Base-by-base conservation (phyloP, 1,140 invertebrate genomes). In the Drosophila grimshawi region DNA sequence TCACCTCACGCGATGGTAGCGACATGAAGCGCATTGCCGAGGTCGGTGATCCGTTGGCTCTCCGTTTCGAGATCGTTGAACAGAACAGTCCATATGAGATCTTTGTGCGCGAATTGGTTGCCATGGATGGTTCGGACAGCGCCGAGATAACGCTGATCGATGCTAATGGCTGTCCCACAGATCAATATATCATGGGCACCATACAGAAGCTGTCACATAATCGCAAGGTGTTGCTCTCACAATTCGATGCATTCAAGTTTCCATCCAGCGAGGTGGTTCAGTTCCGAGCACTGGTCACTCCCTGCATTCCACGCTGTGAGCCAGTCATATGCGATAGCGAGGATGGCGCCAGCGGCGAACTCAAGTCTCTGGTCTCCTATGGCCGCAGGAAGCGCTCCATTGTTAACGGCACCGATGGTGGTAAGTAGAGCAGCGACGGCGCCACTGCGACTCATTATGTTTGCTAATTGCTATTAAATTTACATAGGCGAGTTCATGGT, bases 201-300 rank as follows among this genome's bases (percentile, higher is more conserved):
- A 94, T 98, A 60, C 96, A 96, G 93, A 97, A 98, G 93, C 96
- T 97, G 33, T 93, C 95, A 30, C 94, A 94, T 73, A 95, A 95
- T 65, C 95, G 95, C 92, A 97, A 97, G 74, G 81, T 92, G 66
- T 94, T 98, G n/a, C 93, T 97, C 48, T 97, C 97, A 1, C 96
- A 97, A 92, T 98, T 98, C 93, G 97, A 98, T 91, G 97, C 97
- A n/a, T 98, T 98, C 95, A 98, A 98, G 91, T 98, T 98, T 94
- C 97, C 97, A 1, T 97, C 97, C 33, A 98, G 97, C 1, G 97
- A 98, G 92, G 95, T 98, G 41, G 97, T 98, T 0, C 97, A 98
- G 92, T 98, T 98, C 95, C 95, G 97, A 60, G 97, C 97, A 5
- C 92, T 98, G 78, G 97, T 98, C 10, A 98, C 97, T 2, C 97